Evolutionary conservation across 2,797 vertebrate species (phyloP).

Genomic region (Coranthus polyacanthus): DNA sequence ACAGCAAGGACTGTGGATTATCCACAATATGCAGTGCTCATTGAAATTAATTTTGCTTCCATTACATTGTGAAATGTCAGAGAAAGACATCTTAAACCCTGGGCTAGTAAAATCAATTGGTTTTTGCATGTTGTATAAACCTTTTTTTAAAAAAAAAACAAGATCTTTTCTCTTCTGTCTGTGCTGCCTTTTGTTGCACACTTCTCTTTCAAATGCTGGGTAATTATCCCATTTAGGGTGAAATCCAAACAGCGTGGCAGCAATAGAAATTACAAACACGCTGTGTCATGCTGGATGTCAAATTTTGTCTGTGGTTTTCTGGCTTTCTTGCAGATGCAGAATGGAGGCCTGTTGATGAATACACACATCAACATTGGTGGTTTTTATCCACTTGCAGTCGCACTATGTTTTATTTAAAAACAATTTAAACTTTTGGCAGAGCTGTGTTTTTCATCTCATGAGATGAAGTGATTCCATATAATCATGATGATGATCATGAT

Average conservation of each 20-base stretch:
- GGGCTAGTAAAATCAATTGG: background rate
- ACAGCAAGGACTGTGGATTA: background rate
- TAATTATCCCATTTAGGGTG: constrained; percentile 71
- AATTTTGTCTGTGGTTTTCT: constrained; percentile 38
- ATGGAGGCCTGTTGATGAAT: constrained; percentile 21
- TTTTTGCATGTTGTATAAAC: too few relatives aligned
- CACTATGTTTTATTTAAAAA: constrained; percentile 17
- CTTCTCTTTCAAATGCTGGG: constrained; percentile 38
- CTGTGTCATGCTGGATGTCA: constrained; percentile 49
- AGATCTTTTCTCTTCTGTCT: constrained; percentile 30
- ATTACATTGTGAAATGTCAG: constrained; percentile 8
- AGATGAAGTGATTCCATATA: background rate
- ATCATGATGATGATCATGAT: too few relatives aligned
- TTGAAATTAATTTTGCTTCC: constrained; percentile 2
- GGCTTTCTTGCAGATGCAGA: constrained; percentile 19
- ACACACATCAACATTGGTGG: constrained; percentile 15
- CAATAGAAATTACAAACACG: constrained; percentile 50
- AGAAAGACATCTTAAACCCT: constrained; percentile 3
- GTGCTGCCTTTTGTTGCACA: constrained; percentile 38
- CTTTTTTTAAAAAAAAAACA: too few relatives aligned
- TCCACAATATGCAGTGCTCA: background rate
- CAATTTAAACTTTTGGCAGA: constrained; percentile 6
- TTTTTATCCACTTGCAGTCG: constrained; percentile 21
- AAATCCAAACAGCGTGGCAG: constrained; percentile 60
- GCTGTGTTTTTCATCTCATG: background rate